Evolutionary conservation across 2,888 invertebrate species (phyloP).

Genomic region (Drosophila buzzatii): DNA sequence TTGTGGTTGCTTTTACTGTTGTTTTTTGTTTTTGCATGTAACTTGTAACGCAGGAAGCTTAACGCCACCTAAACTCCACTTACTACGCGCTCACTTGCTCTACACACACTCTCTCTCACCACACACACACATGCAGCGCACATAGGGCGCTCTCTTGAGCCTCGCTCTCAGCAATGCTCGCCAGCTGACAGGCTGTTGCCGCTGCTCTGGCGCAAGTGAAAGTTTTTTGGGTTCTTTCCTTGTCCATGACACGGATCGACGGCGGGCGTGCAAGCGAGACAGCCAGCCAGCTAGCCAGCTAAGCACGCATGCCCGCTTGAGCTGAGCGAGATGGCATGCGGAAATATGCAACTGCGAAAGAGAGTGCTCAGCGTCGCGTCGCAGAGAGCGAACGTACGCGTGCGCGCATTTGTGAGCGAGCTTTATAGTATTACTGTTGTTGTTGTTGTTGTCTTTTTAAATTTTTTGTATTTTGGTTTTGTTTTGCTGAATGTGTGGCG

Average conservation of each 20-base stretch:
- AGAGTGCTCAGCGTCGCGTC: slow-evolving; percentile 4
- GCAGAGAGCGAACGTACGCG: slow-evolving; percentile 31
- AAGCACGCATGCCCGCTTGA: slow-evolving; percentile 29
- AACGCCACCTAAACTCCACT: slow-evolving; percentile 37
- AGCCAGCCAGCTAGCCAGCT: slow-evolving; percentile 4
- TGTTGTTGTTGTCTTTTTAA: not conserved
- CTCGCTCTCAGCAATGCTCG: slow-evolving; percentile 27
- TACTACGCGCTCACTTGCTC: slow-evolving; percentile 29
- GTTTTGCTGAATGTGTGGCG: slow-evolving; percentile 5
- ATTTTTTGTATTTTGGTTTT: not conserved
- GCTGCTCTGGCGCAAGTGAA: slow-evolving; percentile 63
- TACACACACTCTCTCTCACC: slow-evolving; percentile 9
- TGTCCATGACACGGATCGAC: slow-evolving; percentile 66
- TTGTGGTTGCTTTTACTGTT: slow-evolving; percentile 14
- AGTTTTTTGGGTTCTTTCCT: slow-evolving; percentile 72
- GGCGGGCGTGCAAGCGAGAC: slow-evolving; percentile 20
- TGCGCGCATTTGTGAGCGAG: slow-evolving; percentile 26
- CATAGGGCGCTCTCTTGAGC: slow-evolving; percentile 7
- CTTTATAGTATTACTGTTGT: slow-evolving; percentile 5
- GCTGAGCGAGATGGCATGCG: slow-evolving; percentile 57
- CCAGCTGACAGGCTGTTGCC: slow-evolving; percentile 44
- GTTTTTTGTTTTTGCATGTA: slow-evolving; percentile 42
- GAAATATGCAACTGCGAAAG: slow-evolving; percentile 60
- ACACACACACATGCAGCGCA: not conserved
- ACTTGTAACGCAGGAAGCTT: slow-evolving; percentile 75